Evolutionary conservation across 1,140 invertebrate species (phyloP), one percentile per base, ranked within the genome.

Genomic region (Ridgeia piscesae): DNA sequence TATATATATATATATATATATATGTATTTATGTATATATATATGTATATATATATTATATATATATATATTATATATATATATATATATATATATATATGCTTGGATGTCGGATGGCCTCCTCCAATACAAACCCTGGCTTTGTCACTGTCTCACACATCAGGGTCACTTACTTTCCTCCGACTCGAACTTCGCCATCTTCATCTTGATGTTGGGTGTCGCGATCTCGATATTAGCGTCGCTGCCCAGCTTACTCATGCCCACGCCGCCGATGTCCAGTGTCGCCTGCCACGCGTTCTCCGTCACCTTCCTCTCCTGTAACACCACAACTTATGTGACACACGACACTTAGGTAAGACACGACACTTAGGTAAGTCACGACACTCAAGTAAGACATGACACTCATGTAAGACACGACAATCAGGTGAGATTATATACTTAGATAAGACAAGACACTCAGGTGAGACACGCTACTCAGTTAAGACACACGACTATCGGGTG

Each of bases 131-230:
- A n/a, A n/a, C n/a, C n/a, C n/a, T n/a, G n/a, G n/a, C n/a, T n/a
- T n/a, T n/a, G n/a, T n/a, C n/a, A n/a, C n/a, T n/a, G n/a, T n/a
- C n/a, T n/a, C n/a, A n/a, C n/a, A n/a, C n/a, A n/a, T n/a, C n/a
- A n/a, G 11, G 58, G 27, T 21, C 11, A 92, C 58, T n/a, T 34
- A 92, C 92, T 35, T 89, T 89, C 34, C 21, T 89, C 58, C 31
- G 92, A 58, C 0, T 92, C 89, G 31, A 92, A 42, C 35, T 90
- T 93, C 11, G 77, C 91, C 33, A 93, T 88, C 35, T 34, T 92
- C 35, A 93, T 34, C 35, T 93, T 93, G 77, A 93, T 93, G 33
- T 91, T 91, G 27, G 92, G 92, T n/a, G 91, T n/a, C 33, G 42
- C 42, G n/a, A 93, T 89, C 42, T 91, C 89, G 34, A 27, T 35